Percentiles rank a stretch among this genome's conserved stretches.
These are phyloP conservation scores for Thunnus maccoyii DNA, from an alignment of 2,113 vertebrate genomes.

Conservation along the genomic window DNA sequence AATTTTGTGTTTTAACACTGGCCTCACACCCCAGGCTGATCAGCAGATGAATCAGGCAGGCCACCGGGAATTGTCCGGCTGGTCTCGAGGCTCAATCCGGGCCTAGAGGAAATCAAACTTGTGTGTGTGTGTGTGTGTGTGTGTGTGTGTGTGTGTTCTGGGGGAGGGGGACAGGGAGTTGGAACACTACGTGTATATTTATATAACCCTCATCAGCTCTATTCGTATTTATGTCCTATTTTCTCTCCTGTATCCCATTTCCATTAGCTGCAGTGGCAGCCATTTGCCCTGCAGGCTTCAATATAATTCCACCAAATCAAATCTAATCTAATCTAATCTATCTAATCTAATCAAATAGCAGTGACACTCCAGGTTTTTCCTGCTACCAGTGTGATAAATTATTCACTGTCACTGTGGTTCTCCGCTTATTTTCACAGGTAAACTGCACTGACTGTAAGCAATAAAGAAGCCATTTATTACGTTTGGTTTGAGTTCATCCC, in stretches of 20 bases:
- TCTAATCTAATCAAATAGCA: slow-evolving; percentile 4
- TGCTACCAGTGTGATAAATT: slow-evolving; percentile 23
- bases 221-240: not conserved
- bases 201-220: not conserved
- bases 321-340: slow-evolving; percentile 23
- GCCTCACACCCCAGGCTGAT: too few species aligned
- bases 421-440: slow-evolving; percentile 21
- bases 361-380: slow-evolving; percentile 15
- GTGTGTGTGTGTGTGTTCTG: too few species aligned
- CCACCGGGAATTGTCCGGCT: too few species aligned
- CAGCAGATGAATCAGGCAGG: too few species aligned
- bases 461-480: slow-evolving; percentile 11
- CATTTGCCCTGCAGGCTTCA: slow-evolving; percentile 18
- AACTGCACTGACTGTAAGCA: slow-evolving; percentile 12
- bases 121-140: too few species aligned
- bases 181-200: too few species aligned
- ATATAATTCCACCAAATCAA: slow-evolving; percentile 37
- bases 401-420: slow-evolving; percentile 5
- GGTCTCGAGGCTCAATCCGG: too few species aligned
- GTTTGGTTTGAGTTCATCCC: not conserved
- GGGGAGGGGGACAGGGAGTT: too few species aligned
- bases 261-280: slow-evolving; percentile 1
- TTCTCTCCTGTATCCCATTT: slow-evolving; percentile 1
- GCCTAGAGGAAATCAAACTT: too few species aligned
- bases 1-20: too few species aligned